Evolutionary conservation across 2,888 invertebrate genomes (phyloP), one percentile per base, ranked within the genome.

Genomic region (Ceratothoa steindachneri): DNA sequence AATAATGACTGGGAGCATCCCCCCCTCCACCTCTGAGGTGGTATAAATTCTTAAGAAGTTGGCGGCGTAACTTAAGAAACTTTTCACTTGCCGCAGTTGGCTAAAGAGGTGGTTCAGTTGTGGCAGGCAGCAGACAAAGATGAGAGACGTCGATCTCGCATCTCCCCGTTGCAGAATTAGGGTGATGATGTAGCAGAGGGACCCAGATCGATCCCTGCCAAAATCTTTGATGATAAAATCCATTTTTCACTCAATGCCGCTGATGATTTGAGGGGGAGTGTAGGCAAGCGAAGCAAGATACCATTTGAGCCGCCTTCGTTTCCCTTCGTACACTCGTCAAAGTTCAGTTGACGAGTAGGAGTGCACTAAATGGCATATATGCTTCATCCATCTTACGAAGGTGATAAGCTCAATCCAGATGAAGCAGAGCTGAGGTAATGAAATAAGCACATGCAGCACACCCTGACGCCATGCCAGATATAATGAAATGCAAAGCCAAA

Each of bases 241-340:
- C 41, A 75, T 52, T 66, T 72, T 75, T 72, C 75, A 75, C n/a
- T 75, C 69, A 15, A 75, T 67, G 52, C 72, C 75, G 31, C 72
- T 66, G n/a, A n/a, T n/a, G 19, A 75, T 51, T 4, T 75, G 75
- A 66, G 75, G 75, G 15, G 72, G 75, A 53, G 65, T 69, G 1
- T 69, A 69, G 19, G 72, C 72, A 41, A 51, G 28, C 24, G 75
- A 72, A 24, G 75, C 69, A 30, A 75, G 69, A 30, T 71, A 15
- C 29, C 67, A 30, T 30, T 2, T 2, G 24, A 67, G 24, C 2
- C n/a, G 24, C 28, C 9, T 3, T 22, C n/a, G 15, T 29, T 67
- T 67, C 9, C 29, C 29, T 28, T 67, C 67, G 29, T 29, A 67
- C 24, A 60, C 12, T 22, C 12, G 12, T 24, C 60, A 60, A 22